These are phyloP conservation scores for Scylla paramamosain DNA, from an alignment of 1,140 invertebrate genomes.

Conservation along the genomic window DNA sequence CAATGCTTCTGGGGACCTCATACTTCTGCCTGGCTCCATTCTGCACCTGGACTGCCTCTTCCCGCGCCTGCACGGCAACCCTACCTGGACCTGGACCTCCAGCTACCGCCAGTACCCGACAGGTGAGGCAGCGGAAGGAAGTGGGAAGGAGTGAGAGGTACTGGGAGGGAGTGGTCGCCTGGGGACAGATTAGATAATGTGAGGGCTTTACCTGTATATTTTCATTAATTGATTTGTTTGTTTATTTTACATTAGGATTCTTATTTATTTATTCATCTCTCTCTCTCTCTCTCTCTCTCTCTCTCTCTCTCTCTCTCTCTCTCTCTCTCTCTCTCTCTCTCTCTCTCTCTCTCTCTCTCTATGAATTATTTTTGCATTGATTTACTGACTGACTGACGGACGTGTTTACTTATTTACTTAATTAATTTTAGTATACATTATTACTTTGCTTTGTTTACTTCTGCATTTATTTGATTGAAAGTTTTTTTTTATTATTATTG, in stretches of 20 bases:
- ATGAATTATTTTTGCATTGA: too few relatives aligned
- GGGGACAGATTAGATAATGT: background rate
- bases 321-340: slow-evolving; percentile 29
- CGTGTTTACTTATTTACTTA: too few relatives aligned
- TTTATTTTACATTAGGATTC: background rate
- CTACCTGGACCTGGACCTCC: slow-evolving; percentile 94
- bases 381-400: background rate
- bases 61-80: slow-evolving; percentile 87
- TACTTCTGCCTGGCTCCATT: slow-evolving; percentile 90
- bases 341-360: slow-evolving; percentile 48
- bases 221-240: background rate
- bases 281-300: slow-evolving; percentile 13
- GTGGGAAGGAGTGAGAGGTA: background rate
- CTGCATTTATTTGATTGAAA: background rate
- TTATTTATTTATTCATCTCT: too few relatives aligned
- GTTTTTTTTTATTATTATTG: background rate
- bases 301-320: background rate
- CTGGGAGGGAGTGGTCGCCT: too few relatives aligned
- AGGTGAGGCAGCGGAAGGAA: slow-evolving; percentile 82
- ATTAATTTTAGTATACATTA: too few relatives aligned
- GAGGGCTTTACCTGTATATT: background rate
- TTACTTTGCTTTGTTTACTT: background rate
- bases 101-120: slow-evolving; percentile 87
- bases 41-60: slow-evolving; percentile 92
- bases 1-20: slow-evolving; percentile 88